phyloP scores from a whole-genome alignment of 2,113 vertebrate genomes.

The Mus pahari region DNA sequence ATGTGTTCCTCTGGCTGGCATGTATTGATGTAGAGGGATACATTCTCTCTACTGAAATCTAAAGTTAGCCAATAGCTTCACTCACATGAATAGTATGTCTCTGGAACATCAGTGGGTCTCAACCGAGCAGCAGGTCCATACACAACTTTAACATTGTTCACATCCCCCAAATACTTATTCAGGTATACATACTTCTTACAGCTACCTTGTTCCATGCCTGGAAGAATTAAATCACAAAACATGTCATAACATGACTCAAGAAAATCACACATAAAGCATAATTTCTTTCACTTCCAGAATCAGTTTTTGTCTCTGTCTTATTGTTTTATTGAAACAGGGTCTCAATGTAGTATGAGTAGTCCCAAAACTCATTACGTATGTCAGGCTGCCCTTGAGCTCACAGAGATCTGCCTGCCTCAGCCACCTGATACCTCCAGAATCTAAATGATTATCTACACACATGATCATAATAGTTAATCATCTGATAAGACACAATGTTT shows the following conservation, averaged over 20 bases:
- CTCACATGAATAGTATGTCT: conserved; percentile 95
- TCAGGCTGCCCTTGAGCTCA: not conserved
- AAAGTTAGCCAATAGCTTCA: conserved; percentile 65
- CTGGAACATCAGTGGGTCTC: conserved; percentile 89
- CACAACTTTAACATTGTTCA: conserved; percentile 88
- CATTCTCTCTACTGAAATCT: not conserved
- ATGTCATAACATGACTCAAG: not conserved
- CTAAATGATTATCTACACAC: conserved; percentile 5
- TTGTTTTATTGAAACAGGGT: not conserved
- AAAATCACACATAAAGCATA: not conserved
- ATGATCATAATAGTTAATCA: not conserved
- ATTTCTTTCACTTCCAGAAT: not conserved
- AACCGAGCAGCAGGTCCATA: conserved; percentile 94
- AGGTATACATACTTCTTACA: conserved; percentile 90
- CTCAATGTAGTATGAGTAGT: no score
- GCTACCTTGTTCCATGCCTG: conserved; percentile 96
- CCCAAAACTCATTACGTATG: not conserved
- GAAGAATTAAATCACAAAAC: conserved; percentile 19
- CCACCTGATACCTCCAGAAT: not conserved
- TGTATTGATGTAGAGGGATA: not conserved
- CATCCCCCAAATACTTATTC: conserved; percentile 87
- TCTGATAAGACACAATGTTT: not conserved
- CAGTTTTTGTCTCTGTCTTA: not conserved
- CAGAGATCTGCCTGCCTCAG: not conserved
- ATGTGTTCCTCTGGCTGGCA: not conserved